Conservation (phyloP, 2,888 invertebrate species). For the Rhabditoides inermis region DNA sequence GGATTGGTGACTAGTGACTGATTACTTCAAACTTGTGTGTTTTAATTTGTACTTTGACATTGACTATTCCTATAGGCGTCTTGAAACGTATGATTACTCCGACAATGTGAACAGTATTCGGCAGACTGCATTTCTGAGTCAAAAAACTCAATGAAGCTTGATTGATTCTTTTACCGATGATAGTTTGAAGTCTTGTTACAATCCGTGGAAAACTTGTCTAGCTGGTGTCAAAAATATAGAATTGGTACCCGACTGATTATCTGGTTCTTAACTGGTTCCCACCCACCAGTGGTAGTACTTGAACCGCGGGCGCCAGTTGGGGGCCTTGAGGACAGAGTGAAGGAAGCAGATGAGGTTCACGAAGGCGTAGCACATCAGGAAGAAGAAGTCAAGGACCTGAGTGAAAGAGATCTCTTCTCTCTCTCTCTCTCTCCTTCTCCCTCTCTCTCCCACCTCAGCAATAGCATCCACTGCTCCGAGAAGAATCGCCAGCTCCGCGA, state of each 20-base stretch:
- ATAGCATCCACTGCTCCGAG: slow-evolving; percentile 90
- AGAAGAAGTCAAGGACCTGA: slow-evolving; percentile 65
- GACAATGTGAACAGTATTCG: no score
- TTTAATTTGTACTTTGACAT: no score
- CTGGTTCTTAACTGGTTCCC: background rate
- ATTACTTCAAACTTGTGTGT: no score
- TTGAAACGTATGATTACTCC: no score
- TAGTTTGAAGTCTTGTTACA: no score
- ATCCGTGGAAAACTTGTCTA: no score
- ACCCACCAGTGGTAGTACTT: slow-evolving; percentile 91
- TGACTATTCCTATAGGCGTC: no score
- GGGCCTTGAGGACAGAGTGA: slow-evolving; percentile 82
- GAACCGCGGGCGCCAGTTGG: slow-evolving; percentile 97
- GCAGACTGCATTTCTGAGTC: background rate
- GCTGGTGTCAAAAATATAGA: background rate
- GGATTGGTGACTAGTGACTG: no score
- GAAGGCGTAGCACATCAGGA: slow-evolving; percentile 99
- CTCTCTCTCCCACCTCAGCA: slow-evolving; percentile 66
- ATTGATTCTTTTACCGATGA: background rate
- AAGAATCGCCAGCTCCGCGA: slow-evolving; percentile 64
- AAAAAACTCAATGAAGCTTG: background rate
- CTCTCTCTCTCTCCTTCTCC: background rate
- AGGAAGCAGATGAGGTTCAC: slow-evolving; percentile 96
- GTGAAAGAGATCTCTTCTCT: background rate
- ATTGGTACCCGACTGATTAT: background rate